These are phyloP conservation scores for Mesocentrotus franciscanus DNA, from an alignment of 53 echinoderm and acorn worm species.

Conservation along the genomic window DNA sequence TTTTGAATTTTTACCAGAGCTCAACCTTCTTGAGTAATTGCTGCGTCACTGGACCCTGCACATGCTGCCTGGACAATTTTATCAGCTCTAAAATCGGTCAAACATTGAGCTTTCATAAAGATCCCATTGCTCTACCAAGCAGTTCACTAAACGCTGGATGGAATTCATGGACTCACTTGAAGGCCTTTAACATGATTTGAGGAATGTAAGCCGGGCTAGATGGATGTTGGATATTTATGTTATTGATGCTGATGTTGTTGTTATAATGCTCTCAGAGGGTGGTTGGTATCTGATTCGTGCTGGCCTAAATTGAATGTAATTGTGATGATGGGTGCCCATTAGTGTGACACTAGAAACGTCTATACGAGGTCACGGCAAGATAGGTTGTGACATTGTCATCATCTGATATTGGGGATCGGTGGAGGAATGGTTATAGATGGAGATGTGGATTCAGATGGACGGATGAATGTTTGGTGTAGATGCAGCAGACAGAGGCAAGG, in stretches of 20 bases:
- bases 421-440: background rate
- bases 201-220: slow-evolving; percentile 30
- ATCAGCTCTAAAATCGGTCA: background rate
- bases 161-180: background rate
- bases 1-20: too few species aligned
- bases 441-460: background rate
- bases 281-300: slow-evolving; percentile 40
- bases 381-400: slow-evolving; percentile 6
- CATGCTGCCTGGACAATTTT: too few species aligned
- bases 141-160: background rate
- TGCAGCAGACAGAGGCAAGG: background rate
- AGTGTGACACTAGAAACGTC: background rate
- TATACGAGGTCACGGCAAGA: slow-evolving; percentile 6
- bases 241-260: slow-evolving; percentile 56
- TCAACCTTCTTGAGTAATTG: too few species aligned
- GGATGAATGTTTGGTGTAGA: background rate
- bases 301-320: slow-evolving; percentile 25
- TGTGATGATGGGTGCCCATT: slow-evolving; percentile 38
- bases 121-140: too few species aligned
- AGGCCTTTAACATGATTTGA: background rate
- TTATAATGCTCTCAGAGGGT: slow-evolving; percentile 31
- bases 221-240: slow-evolving; percentile 29
- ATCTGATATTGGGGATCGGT: background rate
- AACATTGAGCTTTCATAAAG: background rate
- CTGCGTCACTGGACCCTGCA: too few species aligned